A percentile compares a stretch with the other conserved stretches of the same genome.
These are phyloP conservation scores for Phrynocephalus forsythii DNA, from an alignment of 2,797 vertebrate species.

Conservation along the genomic window DNA sequence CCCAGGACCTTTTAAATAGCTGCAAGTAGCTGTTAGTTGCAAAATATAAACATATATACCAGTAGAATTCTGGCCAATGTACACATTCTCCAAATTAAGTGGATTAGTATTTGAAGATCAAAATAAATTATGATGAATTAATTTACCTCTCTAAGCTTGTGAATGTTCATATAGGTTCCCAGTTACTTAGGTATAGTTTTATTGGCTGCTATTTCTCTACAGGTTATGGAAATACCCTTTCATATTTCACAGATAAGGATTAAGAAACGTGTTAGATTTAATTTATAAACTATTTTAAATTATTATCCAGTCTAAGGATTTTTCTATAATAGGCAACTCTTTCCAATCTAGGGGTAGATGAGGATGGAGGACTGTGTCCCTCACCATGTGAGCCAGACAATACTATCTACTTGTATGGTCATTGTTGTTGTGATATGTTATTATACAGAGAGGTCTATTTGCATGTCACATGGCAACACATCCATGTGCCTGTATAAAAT, in stretches of 20 bases:
- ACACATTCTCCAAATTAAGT: background rate
- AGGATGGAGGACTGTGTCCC: background rate
- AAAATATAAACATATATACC: too few relatives aligned
- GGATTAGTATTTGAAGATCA: background rate
- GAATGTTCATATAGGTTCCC: conserved; percentile 33
- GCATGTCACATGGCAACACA: too few relatives aligned
- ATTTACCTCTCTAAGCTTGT: conserved; percentile 20
- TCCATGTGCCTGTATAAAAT: background rate
- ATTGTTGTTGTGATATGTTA: too few relatives aligned
- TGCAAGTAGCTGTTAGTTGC: too few relatives aligned
- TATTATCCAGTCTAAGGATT: background rate
- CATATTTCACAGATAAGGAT: background rate
- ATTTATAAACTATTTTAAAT: background rate
- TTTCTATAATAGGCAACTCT: background rate
- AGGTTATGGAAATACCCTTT: background rate
- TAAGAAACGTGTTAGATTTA: background rate
- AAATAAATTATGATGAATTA: conserved; percentile 31
- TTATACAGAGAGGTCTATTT: too few relatives aligned
- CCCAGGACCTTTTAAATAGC: too few relatives aligned
- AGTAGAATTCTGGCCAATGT: background rate
- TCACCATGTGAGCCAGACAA: background rate
- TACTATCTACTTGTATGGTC: too few relatives aligned
- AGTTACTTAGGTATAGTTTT: conserved; percentile 15
- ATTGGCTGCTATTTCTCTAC: background rate
- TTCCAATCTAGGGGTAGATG: background rate